A percentile compares a stretch with the other conserved stretches of the same genome.
phyloP scores from a whole-genome alignment of 2,888 invertebrate genomes.

The Dromius quadrimaculatus region DNA sequence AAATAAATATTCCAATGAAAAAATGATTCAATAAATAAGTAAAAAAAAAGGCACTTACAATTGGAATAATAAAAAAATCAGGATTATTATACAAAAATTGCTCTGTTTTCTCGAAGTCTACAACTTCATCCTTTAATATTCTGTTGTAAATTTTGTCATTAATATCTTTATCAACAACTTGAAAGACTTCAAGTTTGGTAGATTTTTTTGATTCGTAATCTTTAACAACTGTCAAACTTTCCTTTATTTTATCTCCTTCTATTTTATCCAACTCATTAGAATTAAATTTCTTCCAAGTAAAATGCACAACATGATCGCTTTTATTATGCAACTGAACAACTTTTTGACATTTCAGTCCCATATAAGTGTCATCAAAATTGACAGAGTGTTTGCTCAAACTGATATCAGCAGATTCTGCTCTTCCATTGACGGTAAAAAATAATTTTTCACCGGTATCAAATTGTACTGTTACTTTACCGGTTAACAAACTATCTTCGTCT shows the following conservation, averaged over 20 bases:
- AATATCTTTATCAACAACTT: slow-evolving; percentile 60
- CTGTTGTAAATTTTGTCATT: slow-evolving; percentile 64
- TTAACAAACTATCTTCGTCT: slow-evolving; percentile 65
- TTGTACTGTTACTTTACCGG: slow-evolving; percentile 63
- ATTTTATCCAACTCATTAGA: slow-evolving; percentile 65
- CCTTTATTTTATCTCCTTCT: slow-evolving; percentile 57
- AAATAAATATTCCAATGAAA: no score
- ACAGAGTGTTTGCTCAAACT: slow-evolving; percentile 68
- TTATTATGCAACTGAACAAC: slow-evolving; percentile 70
- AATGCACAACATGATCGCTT: slow-evolving; percentile 69
- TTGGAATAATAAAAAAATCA: slow-evolving; percentile 69
- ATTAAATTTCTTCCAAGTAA: slow-evolving; percentile 71
- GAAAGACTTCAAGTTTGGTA: slow-evolving; percentile 59
- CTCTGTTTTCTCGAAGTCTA: slow-evolving; percentile 59
- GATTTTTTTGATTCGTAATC: slow-evolving; percentile 59
- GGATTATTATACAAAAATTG: slow-evolving; percentile 62
- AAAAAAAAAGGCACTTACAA: no score
- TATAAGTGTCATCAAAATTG: slow-evolving; percentile 71
- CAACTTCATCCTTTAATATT: slow-evolving; percentile 65
- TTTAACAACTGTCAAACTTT: slow-evolving; percentile 58
- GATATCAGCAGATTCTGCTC: slow-evolving; percentile 68
- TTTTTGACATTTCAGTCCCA: slow-evolving; percentile 70
- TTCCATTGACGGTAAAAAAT: slow-evolving; percentile 65
- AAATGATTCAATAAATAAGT: no score
- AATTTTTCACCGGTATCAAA: slow-evolving; percentile 70